Conservation (phyloP, 2,113 vertebrate genomes). For the Ictalurus furcatus region DNA sequence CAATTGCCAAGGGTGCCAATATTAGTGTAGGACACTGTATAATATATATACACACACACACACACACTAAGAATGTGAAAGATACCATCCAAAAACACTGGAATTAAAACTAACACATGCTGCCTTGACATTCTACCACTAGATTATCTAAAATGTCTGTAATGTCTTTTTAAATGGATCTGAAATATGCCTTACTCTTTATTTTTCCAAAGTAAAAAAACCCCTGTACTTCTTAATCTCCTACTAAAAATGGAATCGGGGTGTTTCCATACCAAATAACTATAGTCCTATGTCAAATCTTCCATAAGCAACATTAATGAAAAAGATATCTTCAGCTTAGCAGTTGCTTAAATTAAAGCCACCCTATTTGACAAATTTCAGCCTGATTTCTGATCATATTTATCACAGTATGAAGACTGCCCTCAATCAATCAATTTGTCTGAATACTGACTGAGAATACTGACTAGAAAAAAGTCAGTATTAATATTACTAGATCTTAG, state of each 20-base stretch:
- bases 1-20: no score
- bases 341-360: not conserved
- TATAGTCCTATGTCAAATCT: not conserved
- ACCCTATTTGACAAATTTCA: not conserved
- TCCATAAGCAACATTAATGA: not conserved
- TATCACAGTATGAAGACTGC: not conserved
- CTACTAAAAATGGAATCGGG: not conserved
- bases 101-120: not conserved
- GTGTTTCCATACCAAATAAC: not conserved
- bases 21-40: no score
- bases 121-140: not conserved
- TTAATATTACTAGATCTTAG: not conserved
- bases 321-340: not conserved
- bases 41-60: no score
- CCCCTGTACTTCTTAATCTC: not conserved
- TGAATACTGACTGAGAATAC: not conserved
- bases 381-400: not conserved
- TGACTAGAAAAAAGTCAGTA: not conserved
- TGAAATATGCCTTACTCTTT: not conserved
- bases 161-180: not conserved
- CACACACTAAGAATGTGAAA: not conserved
- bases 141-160: not conserved
- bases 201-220: not conserved
- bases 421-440: not conserved
- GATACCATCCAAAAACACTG: not conserved